These are phyloP conservation scores for Actinopyga echinites DNA, from an alignment of 53 echinoderm and acorn worm genomes.

Conservation along the genomic window DNA sequence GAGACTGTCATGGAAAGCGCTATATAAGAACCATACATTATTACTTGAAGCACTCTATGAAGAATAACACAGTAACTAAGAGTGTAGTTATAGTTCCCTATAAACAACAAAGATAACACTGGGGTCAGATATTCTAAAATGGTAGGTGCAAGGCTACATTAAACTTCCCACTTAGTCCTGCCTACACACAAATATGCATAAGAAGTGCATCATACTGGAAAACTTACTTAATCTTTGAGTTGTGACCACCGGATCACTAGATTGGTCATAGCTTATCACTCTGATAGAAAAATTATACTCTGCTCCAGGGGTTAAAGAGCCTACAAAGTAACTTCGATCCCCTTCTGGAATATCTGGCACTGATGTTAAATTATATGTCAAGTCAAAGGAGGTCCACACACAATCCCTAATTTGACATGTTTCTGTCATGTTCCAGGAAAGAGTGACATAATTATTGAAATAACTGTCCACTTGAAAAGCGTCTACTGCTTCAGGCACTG, in stretches of 20 bases:
- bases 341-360: background rate
- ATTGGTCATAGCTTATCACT: background rate
- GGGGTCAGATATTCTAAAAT: too few relatives aligned
- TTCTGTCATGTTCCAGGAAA: background rate
- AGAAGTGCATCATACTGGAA: too few relatives aligned
- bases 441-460: background rate
- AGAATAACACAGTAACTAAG: too few relatives aligned
- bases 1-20: too few relatives aligned
- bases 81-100: too few relatives aligned
- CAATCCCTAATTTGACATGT: background rate
- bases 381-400: background rate
- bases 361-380: background rate
- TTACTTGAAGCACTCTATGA: too few relatives aligned
- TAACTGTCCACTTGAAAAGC: background rate
- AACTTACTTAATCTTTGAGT: slow-evolving; percentile 23
- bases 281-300: background rate
- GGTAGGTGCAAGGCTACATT: too few relatives aligned
- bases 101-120: too few relatives aligned
- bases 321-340: background rate
- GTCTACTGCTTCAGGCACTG: slow-evolving; percentile 8
- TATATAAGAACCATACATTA: too few relatives aligned
- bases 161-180: too few relatives aligned
- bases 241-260: background rate
- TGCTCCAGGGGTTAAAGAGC: background rate
- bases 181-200: too few relatives aligned